Percentiles rank a stretch among this genome's conserved stretches.
Conservation (phyloP, 2,888 invertebrate genomes). For the Agrilus cyanescens region DNA sequence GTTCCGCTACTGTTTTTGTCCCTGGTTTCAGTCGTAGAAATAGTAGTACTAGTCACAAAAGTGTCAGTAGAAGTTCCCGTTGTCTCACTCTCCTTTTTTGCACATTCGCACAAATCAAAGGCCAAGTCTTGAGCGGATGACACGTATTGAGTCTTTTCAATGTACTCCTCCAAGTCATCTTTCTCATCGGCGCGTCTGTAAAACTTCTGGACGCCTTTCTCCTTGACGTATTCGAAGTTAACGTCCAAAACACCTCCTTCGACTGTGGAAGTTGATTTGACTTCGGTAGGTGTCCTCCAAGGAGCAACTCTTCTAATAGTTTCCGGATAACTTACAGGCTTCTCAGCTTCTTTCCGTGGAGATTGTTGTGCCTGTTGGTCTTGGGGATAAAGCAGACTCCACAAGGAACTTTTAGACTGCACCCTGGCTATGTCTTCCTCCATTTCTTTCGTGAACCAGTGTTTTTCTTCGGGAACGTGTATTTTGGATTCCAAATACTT, state of each 20-base stretch:
- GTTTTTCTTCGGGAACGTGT: no score
- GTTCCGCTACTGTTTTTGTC: no score
- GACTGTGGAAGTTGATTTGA: constrained; percentile 6
- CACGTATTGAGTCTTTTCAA: constrained; percentile 11
- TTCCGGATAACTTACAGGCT: constrained; percentile 10
- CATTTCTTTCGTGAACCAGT: no score
- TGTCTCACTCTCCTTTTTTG: no score
- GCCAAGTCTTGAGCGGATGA: constrained; percentile 11
- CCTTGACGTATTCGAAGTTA: constrained; percentile 8
- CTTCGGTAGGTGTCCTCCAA: not conserved
- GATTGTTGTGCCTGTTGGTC: not conserved
- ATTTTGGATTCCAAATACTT: no score
- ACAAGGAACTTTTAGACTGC: constrained; percentile 1
- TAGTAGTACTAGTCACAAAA: no score
- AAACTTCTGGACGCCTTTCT: constrained; percentile 5
- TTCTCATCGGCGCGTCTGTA: constrained; percentile 4
- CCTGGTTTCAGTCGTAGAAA: no score
- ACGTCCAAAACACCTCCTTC: constrained; percentile 6
- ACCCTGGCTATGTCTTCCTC: no score
- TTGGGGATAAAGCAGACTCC: constrained; percentile 8
- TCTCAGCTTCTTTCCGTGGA: no score
- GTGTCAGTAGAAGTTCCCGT: no score
- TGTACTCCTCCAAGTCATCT: constrained; percentile 11
- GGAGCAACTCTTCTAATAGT: no score
- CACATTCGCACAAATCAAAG: not conserved